Evolutionary conservation across 2,113 vertebrate species (phyloP), one percentile per base, ranked within the genome.

Genomic region (Osmerus eperlanus): DNA sequence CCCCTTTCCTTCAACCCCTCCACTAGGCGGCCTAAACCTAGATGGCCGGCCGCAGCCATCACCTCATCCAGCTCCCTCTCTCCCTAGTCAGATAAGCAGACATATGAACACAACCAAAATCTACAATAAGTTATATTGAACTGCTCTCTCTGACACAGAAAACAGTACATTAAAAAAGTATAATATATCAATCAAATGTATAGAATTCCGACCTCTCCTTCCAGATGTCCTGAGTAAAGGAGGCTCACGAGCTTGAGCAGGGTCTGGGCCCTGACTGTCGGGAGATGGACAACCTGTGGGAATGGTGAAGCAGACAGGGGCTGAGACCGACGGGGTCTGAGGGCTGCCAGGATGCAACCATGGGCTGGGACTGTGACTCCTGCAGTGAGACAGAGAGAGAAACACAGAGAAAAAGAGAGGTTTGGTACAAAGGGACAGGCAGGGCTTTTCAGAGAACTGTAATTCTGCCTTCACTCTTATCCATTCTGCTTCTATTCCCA

Each of bases 201-300:
- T 47, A 12, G 9, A 12, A 47, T 8, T 8, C 41, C 0, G 41
- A 47, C 41, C 2, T 89, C 90, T 2, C 87, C 83, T 71, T 93
- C 92, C 84, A 96, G 85, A 80, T 94, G 88, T 0, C 94, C 95
- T 0, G 95, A 94, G 71, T 97, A 98, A 1, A 98, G 80, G 61
- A 96, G 94, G 32, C 77, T 86, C 14, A 97, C 93, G 23, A 96
- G 84, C 76, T 94, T 95, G 71, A 95, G 87, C 70, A 97, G 86
- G 0, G 83, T 91, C 80, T 86, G 54, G 0, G 94, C 89, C 68
- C 89, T 92, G 54, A 97, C 76, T 3, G 88, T 80, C 0, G 80
- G 83, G 52, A 97, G 90, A 71, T 92, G 81, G 36, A 97, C 89
- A 0, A 62, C 15, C 0, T 78, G 84, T 67, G 87, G 87, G 1